Conservation (phyloP, 37 sponge, comb jelly and placozoan species). For the Tethya wilhelma region DNA sequence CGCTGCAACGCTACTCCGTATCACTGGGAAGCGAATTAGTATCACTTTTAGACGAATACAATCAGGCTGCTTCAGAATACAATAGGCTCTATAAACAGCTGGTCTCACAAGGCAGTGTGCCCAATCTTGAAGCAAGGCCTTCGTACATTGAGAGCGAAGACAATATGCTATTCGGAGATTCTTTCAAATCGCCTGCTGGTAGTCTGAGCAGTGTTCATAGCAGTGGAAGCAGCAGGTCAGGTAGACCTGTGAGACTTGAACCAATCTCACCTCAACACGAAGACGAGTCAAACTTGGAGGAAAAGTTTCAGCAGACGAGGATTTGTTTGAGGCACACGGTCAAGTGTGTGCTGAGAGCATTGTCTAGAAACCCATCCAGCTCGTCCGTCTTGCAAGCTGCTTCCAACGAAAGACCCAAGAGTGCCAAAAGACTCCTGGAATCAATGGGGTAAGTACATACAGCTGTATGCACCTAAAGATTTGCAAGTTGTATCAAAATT, state of each 20-base stretch:
- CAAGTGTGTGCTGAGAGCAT: conserved; percentile 69
- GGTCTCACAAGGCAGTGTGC: not conserved
- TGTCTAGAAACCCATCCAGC: conserved; percentile 62
- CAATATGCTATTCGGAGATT: too few relatives aligned
- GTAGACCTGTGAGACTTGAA: not conserved
- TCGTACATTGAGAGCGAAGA: not conserved
- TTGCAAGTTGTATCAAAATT: too few relatives aligned
- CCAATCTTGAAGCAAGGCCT: not conserved
- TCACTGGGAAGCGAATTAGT: conserved; percentile 77
- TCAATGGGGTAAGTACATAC: not conserved
- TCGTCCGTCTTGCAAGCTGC: conserved; percentile 42
- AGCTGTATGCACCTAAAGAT: not conserved
- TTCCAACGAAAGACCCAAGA: conserved; percentile 2
- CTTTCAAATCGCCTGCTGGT: not conserved
- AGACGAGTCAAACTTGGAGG: not conserved
- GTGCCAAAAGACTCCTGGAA: not conserved
- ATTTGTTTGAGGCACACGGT: conserved; percentile 55
- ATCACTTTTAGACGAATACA: conserved; percentile 72
- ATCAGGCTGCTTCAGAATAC: conserved; percentile 40
- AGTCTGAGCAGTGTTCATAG: conserved; percentile 2
- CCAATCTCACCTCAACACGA: not conserved
- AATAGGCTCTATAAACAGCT: conserved; percentile 6
- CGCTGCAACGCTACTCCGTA: conserved; percentile 60
- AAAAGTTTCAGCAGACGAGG: conserved; percentile 21
- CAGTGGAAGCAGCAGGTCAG: not conserved